Evolutionary conservation across 2,113 vertebrate genomes (phyloP).

Genomic region (Sardina pilchardus): DNA sequence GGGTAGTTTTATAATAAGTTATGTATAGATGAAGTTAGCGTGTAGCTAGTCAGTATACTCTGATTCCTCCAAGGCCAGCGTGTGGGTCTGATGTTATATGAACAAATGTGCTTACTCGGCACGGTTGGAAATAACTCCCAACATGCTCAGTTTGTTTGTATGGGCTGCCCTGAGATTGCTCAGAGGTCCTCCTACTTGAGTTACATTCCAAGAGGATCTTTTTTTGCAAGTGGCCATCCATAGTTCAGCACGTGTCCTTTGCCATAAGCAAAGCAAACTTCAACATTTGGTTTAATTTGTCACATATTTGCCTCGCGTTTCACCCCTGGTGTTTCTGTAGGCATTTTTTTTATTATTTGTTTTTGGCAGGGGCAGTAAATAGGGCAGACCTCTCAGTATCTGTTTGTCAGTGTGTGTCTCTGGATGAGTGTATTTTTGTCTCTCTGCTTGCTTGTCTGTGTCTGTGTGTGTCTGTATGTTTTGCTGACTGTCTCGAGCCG

Average conservation of each 20-base stretch:
- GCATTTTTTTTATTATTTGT: conserved; percentile 28
- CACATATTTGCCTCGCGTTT: neutral
- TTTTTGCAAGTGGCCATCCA: conserved; percentile 59
- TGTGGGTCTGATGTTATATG: neutral
- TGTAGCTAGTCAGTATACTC: neutral
- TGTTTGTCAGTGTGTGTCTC: conserved; percentile 58
- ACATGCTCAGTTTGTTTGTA: conserved; percentile 37
- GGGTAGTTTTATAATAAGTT: neutral
- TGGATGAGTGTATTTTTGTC: conserved; percentile 60
- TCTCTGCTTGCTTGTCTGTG: conserved; percentile 61
- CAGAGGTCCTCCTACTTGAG: conserved; percentile 62
- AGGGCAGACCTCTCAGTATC: neutral
- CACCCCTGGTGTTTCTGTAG: neutral
- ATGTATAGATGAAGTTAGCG: neutral
- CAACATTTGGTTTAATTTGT: conserved; percentile 44
- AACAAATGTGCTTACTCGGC: conserved; percentile 28
- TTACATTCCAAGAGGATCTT: conserved; percentile 68
- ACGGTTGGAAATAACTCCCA: conserved; percentile 30
- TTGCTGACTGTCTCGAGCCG: conserved; percentile 56
- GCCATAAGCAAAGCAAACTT: conserved; percentile 49
- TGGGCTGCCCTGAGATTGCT: conserved; percentile 33
- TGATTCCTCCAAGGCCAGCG: neutral
- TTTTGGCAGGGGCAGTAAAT: neutral
- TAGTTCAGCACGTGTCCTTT: conserved; percentile 64
- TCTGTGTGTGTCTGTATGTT: conserved; percentile 59